Evolutionary conservation across 2,888 invertebrate species (phyloP).

Genomic region (Lithodes maja): DNA sequence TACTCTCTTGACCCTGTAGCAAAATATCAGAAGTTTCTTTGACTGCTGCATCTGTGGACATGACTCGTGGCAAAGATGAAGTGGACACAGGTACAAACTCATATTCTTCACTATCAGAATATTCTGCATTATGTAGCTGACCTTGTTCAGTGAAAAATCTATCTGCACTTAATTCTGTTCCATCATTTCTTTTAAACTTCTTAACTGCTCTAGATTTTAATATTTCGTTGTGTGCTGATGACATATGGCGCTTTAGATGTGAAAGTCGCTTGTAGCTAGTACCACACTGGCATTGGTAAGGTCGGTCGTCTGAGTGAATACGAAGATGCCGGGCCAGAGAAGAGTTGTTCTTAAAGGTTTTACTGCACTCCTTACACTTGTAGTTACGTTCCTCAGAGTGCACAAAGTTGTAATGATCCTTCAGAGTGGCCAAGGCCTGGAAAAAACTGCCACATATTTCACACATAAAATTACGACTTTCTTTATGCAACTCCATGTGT

Average conservation of each 20-base stretch:
- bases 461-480: slow-evolving; percentile 74
- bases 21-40: slow-evolving; percentile 42
- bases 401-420: slow-evolving; percentile 74
- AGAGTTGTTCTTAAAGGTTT: slow-evolving; percentile 71
- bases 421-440: slow-evolving; percentile 74
- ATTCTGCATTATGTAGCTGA: slow-evolving; percentile 8
- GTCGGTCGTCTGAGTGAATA: slow-evolving; percentile 62
- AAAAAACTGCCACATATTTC: slow-evolving; percentile 75
- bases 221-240: slow-evolving; percentile 58
- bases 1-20: slow-evolving; percentile 50
- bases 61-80: slow-evolving; percentile 42
- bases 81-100: slow-evolving; percentile 45
- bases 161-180: slow-evolving; percentile 2
- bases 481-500: slow-evolving; percentile 74
- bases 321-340: slow-evolving; percentile 53
- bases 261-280: slow-evolving; percentile 56
- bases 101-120: slow-evolving; percentile 54
- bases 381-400: slow-evolving; percentile 74
- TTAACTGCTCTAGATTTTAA: slow-evolving; percentile 51
- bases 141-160: slow-evolving; percentile 12
- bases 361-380: slow-evolving; percentile 73
- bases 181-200: slow-evolving; percentile 38
- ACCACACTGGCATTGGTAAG: slow-evolving; percentile 66
- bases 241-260: slow-evolving; percentile 60
- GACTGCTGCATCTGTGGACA: slow-evolving; percentile 36